phyloP scores from a whole-genome alignment of 2,797 vertebrate genomes.

The Bufotes viridis region DNA sequence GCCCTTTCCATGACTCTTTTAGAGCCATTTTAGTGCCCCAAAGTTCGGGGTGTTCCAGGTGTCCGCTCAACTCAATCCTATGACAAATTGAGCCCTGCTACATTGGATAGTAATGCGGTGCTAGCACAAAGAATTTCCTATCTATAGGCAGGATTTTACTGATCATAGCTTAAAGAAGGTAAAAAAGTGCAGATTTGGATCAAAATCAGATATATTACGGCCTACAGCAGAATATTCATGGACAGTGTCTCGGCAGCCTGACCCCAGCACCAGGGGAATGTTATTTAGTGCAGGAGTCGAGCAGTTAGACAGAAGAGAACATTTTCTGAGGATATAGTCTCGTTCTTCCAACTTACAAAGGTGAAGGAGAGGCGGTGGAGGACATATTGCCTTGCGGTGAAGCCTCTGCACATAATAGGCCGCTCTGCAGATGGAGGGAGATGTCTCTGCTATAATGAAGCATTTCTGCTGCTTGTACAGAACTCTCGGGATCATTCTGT shows the following conservation, averaged over 20 bases:
- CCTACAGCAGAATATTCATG: background rate
- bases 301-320: background rate
- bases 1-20: fast-evolving
- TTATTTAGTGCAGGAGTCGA: background rate
- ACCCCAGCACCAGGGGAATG: background rate
- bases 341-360: constrained; percentile 29
- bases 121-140: background rate
- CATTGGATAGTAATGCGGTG: background rate
- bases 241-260: background rate
- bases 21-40: no score
- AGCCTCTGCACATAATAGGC: constrained; percentile 36
- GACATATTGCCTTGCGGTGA: constrained; percentile 1
- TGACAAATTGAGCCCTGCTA: background rate
- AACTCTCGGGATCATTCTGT: constrained; percentile 71
- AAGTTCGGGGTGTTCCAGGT: background rate
- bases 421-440: constrained; percentile 64
- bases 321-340: constrained; percentile 22
- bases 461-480: constrained; percentile 69
- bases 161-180: background rate
- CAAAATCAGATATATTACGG: background rate
- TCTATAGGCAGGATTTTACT: background rate
- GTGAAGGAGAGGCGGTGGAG: constrained; percentile 38
- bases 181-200: background rate
- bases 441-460: constrained; percentile 77
- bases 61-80: background rate